Base-by-base conservation (phyloP, 2,888 invertebrate genomes). In the Cantharis rufa region DNA sequence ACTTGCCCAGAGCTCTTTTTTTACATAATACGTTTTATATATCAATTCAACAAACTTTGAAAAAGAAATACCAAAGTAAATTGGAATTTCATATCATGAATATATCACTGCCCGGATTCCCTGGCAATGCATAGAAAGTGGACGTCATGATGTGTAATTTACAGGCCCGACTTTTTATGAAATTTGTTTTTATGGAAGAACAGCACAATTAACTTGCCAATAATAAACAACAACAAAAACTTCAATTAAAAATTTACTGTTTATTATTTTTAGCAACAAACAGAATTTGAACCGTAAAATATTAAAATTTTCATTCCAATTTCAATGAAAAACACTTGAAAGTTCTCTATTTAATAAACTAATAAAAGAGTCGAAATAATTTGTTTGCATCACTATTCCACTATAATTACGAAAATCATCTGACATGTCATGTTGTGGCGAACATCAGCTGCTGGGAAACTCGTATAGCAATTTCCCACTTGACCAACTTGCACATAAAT, bases 31-130 rank as follows among this genome's bases (percentile, higher is more conserved):
- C 77, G 66, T 74, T 77, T 77, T 77, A 77, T 77, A 77, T 77
- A 74, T 74, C 66, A 77, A 74, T 75, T 72, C 72, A 70, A 72
- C 75, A 71, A 78, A 78, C 62, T 72, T 75, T 75, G 66, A 63
- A 69, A 77, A 78, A 78, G 75, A 78, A 82, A 82, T 81, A 79
- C 78, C 75, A 71, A 77, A 80, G 77, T 82, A 82, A 82, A 83
- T 83, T 83, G 82, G 82, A 82, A 82, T 84, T 82, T 82, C 79
- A 80, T 81, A 79, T 81, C 81, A 82, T 81, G 82, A 81, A 81
- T 82, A 80, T 78, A 82, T 82, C 81, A 80, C 76, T 62, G 68
- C 61, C 75, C 75, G 78, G 77, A 80, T 80, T 79, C 80, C 77
- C 79, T 80, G 75, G 70, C 81, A 76, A 82, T 83, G 82, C 82